Percentiles rank a stretch among this genome's conserved stretches.
Evolutionary conservation across 2,797 vertebrate species (phyloP).

Genomic region (Chaenodraco wilsoni): DNA sequence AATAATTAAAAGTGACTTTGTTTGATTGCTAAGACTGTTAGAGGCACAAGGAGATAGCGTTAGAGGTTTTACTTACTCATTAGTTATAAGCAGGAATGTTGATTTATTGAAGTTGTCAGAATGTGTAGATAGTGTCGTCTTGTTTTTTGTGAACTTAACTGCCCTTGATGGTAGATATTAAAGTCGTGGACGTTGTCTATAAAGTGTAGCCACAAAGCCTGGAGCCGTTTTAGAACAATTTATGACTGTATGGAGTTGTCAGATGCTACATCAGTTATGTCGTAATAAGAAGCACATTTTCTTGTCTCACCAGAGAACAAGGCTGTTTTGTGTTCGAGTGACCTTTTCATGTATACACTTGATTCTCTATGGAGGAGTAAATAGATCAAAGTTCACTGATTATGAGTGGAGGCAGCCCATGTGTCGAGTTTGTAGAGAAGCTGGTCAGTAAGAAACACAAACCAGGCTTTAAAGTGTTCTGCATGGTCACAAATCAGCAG

Average conservation of each 20-base stretch:
- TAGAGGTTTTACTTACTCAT: neutral
- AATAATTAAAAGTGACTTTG: neutral
- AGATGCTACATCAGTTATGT: neutral
- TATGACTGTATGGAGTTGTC: neutral
- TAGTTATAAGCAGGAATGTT: neutral
- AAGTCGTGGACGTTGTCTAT: neutral
- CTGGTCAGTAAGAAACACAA: slow-evolving; percentile 1
- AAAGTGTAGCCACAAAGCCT: neutral
- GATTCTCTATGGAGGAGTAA: slow-evolving; percentile 18
- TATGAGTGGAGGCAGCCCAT: slow-evolving; percentile 39
- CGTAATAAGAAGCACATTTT: slow-evolving; percentile 4
- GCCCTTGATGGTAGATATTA: neutral
- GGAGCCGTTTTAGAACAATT: slow-evolving; percentile 5
- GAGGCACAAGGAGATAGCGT: too few relatives aligned
- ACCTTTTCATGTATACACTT: slow-evolving; percentile 37
- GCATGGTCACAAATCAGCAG: neutral
- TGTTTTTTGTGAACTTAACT: neutral
- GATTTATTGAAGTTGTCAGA: neutral
- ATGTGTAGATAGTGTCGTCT: neutral
- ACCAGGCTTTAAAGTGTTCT: slow-evolving; percentile 9
- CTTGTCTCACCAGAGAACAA: slow-evolving; percentile 12
- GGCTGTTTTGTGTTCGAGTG: slow-evolving; percentile 13
- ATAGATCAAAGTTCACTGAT: slow-evolving; percentile 23
- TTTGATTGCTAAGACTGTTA: too few relatives aligned
- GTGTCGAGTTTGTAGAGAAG: slow-evolving; percentile 19